A percentile compares a stretch with the other conserved stretches of the same genome.
Conservation (phyloP, 1,140 invertebrate genomes). For the Drosophila dunni region DNA sequence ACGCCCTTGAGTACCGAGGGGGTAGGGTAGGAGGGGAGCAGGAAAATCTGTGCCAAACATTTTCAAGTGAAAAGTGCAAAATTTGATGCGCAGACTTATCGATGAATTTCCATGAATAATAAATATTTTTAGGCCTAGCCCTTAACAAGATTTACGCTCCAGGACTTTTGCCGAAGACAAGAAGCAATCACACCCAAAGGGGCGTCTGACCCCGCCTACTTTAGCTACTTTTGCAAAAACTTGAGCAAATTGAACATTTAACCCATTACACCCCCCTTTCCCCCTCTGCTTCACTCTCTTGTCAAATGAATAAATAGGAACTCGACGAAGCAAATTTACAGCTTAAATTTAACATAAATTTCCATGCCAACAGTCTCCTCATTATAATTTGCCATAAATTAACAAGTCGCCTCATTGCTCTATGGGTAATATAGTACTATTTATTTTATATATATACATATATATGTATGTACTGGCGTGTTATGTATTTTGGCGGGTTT, state of each 20-base stretch:
- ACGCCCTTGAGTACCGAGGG: not conserved
- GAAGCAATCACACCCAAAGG: slow-evolving; percentile 37
- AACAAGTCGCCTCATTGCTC: slow-evolving; percentile 18
- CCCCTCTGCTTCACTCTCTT: slow-evolving; percentile 9
- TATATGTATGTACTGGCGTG: slow-evolving; percentile 7
- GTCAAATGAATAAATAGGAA: slow-evolving; percentile 67
- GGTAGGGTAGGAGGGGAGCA: slow-evolving; percentile 24
- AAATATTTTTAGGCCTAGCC: slow-evolving; percentile 55
- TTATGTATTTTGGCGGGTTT: slow-evolving; percentile 35
- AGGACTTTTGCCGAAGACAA: slow-evolving; percentile 55
- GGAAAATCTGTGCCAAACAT: slow-evolving; percentile 47
- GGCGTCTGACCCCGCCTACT: not conserved
- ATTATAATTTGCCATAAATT: slow-evolving; percentile 82
- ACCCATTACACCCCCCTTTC: slow-evolving; percentile 58
- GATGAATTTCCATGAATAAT: slow-evolving; percentile 82
- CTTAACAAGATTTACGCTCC: slow-evolving; percentile 45
- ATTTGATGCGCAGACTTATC: slow-evolving; percentile 67
- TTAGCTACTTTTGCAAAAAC: slow-evolving; percentile 1
- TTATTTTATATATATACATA: slow-evolving; percentile 22
- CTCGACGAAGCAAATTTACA: slow-evolving; percentile 42
- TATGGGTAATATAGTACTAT: slow-evolving; percentile 36
- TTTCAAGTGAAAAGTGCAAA: slow-evolving; percentile 39
- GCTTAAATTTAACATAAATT: slow-evolving; percentile 81
- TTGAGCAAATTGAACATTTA: slow-evolving; percentile 81
- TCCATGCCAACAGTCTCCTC: slow-evolving; percentile 72